Percentiles rank a stretch among this genome's conserved stretches.
phyloP scores from a whole-genome alignment of 1,140 invertebrate genomes.

The Zaprionus taronus region DNA sequence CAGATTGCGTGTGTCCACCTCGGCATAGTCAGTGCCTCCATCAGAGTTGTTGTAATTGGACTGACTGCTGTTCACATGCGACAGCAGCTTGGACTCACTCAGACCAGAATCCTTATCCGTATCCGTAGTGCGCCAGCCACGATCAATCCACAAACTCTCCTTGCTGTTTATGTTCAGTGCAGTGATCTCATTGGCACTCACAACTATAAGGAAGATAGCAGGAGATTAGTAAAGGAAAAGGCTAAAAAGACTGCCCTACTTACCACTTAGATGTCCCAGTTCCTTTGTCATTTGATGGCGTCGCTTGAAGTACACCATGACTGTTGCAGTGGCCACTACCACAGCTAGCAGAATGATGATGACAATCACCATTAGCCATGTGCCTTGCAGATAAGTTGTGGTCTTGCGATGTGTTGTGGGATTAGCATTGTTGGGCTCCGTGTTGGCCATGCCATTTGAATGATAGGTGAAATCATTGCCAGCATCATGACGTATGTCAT shows the following conservation, averaged over 20 bases:
- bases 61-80: slow-evolving; percentile 86
- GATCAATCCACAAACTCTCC: slow-evolving; percentile 91
- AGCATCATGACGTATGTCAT: slow-evolving; percentile 66
- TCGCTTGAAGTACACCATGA: slow-evolving; percentile 87
- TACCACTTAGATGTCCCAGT: slow-evolving; percentile 86
- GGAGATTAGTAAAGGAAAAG: background rate
- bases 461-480: slow-evolving; percentile 72
- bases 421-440: slow-evolving; percentile 55
- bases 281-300: slow-evolving; percentile 87
- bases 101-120: slow-evolving; percentile 87
- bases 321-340: slow-evolving; percentile 88
- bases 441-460: slow-evolving; percentile 59
- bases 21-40: slow-evolving; percentile 90
- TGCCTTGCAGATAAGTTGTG: slow-evolving; percentile 87
- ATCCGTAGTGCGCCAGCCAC: slow-evolving; percentile 89
- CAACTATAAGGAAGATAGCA: slow-evolving; percentile 52
- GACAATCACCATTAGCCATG: slow-evolving; percentile 91
- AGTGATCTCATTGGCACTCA: slow-evolving; percentile 88
- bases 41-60: slow-evolving; percentile 85
- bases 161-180: slow-evolving; percentile 89
- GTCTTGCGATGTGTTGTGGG: slow-evolving; percentile 77
- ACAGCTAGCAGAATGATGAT: slow-evolving; percentile 87
- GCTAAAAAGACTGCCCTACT: background rate
- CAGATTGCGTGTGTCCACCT: slow-evolving; percentile 90
- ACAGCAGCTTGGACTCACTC: slow-evolving; percentile 87